Evolutionary conservation across 2,888 invertebrate species (phyloP).

Genomic region (Drosophila picticornis): DNA sequence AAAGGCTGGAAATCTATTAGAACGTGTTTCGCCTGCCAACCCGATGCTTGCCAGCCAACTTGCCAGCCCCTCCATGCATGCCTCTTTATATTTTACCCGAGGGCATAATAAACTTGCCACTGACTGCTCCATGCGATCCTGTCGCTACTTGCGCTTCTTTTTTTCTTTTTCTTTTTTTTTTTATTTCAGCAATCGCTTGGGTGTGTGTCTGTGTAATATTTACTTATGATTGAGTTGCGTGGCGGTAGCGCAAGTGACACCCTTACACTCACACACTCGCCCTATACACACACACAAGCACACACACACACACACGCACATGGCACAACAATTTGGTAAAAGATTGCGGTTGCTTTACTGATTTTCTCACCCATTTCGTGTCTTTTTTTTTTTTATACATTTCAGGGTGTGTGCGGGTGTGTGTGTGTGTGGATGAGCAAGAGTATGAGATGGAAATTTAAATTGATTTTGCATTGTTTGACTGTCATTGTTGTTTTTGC

Average conservation of each 20-base stretch:
- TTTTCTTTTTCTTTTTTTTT: slow-evolving; percentile 4
- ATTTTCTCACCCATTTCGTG: slow-evolving; percentile 77
- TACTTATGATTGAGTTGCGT: slow-evolving; percentile 82
- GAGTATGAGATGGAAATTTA: slow-evolving; percentile 77
- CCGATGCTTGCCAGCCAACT: slow-evolving; percentile 38
- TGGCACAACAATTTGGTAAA: slow-evolving; percentile 77
- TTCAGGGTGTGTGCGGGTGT: slow-evolving; percentile 24
- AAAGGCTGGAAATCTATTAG: slow-evolving; percentile 81
- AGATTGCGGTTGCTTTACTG: slow-evolving; percentile 82
- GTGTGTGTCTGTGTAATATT: slow-evolving; percentile 70
- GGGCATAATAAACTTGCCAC: slow-evolving; percentile 83
- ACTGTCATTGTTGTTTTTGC: slow-evolving; percentile 72
- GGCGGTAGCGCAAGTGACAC: slow-evolving; percentile 61
- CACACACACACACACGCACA: slow-evolving; percentile 14
- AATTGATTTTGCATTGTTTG: slow-evolving; percentile 82
- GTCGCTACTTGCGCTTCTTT: slow-evolving; percentile 19
- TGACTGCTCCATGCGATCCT: slow-evolving; percentile 41
- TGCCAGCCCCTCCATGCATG: slow-evolving; percentile 36
- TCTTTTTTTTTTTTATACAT: slow-evolving; percentile 11
- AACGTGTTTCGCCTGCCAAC: slow-evolving; percentile 79
- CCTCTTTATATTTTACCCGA: slow-evolving; percentile 80
- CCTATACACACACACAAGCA: slow-evolving; percentile 17
- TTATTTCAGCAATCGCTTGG: slow-evolving; percentile 47
- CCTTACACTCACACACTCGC: slow-evolving; percentile 31
- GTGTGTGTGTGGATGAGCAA: slow-evolving; percentile 23